Evolutionary conservation across 2,797 vertebrate genomes (phyloP).

Genomic region (Rhincodon typus): DNA sequence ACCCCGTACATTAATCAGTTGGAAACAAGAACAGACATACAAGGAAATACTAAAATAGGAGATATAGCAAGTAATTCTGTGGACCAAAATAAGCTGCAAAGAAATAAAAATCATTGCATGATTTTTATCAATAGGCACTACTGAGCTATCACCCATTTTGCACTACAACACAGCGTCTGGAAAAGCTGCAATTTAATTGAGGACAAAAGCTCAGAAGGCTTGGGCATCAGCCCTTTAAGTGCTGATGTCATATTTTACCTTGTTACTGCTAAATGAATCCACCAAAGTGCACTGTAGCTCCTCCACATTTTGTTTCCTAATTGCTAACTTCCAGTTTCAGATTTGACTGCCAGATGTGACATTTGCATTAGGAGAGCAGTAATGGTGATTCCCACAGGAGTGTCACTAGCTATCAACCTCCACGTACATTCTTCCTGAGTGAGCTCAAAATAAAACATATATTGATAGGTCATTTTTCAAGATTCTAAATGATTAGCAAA

Average conservation of each 20-base stretch:
- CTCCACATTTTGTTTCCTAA: background rate
- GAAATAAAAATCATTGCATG: background rate
- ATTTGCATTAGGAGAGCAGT: background rate
- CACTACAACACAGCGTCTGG: background rate
- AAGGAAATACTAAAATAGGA: background rate
- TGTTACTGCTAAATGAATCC: background rate
- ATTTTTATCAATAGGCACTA: background rate
- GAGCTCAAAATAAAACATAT: background rate
- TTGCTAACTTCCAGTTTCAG: background rate
- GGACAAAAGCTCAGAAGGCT: background rate
- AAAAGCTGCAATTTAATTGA: background rate
- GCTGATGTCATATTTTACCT: background rate
- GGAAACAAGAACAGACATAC: background rate
- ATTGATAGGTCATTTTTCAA: constrained; percentile 1
- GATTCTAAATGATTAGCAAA: constrained; percentile 8
- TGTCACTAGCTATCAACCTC: background rate
- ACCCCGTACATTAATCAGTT: background rate
- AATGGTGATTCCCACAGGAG: background rate
- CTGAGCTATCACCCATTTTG: background rate
- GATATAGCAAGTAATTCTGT: background rate
- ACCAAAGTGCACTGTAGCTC: background rate
- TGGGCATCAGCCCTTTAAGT: background rate
- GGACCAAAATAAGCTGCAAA: background rate
- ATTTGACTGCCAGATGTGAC: background rate
- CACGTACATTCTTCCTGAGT: constrained; percentile 14